Base-by-base conservation (phyloP, 2,113 vertebrate genomes). In the Actinemys pallida region DNA sequence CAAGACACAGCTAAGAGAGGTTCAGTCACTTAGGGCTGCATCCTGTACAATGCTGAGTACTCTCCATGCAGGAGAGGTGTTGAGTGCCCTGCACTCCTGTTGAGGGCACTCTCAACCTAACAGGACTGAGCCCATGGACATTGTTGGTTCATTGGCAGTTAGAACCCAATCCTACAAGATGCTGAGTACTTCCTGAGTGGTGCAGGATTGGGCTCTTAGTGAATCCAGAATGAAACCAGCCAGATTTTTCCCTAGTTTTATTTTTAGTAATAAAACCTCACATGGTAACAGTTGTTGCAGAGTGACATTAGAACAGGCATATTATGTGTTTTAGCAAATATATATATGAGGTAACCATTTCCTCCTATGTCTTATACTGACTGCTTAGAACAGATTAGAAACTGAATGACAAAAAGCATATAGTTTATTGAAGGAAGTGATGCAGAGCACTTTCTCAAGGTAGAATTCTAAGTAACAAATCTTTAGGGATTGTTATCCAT, bases 381-480 rank as follows among this genome's bases (percentile, higher is more conserved):
- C 39, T 5, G 54, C 65, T 96, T 91, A 65, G 92, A 24, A 50
- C 88, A 25, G 47, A 0, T 52, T 54, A 47, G 31, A 84, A 80
- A 25, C 27, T 20, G 87, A 4, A 42, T 52, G 25, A 82, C 72
- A 57, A 29, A 81, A 87, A 87, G 29, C 49, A 76, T 89, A 25
- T 91, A 92, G 89, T 81, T 95, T 84, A 94, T 92, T 93, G 69
- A 62, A 84, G 42, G 81, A 78, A 90, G 81, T 81, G 35, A 56
- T n/a, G 82, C 39, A 83, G 10, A 17, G 72, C 1, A 57, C 94
- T 92, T 89, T 88, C 93, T 93, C 89, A 87, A 81, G 86, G 59
- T 90, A 94, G 53, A 31, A 14, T 81, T 90, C 62, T 39, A 52
- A 69, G 14, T 69, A 35, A 85, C 17, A 83, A 84, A 62, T 39